Evolutionary conservation across 2,113 vertebrate genomes (phyloP).

Genomic region (Microtus oregoni): DNA sequence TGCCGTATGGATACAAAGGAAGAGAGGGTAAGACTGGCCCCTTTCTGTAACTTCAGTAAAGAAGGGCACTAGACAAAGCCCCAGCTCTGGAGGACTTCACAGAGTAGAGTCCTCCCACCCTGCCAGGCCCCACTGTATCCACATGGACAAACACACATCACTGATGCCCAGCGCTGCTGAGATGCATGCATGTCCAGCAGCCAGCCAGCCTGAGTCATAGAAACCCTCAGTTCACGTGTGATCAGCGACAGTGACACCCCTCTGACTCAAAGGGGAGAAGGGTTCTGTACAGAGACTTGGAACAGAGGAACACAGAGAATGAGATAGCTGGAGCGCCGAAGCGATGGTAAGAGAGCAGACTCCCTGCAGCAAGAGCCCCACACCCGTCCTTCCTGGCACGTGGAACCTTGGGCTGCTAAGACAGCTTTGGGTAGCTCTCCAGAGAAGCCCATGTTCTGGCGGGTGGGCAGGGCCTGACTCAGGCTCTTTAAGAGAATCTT

Average conservation of each 20-base stretch:
- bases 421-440: background rate
- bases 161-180: background rate
- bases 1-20: no score
- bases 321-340: background rate
- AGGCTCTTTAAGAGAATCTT: no score
- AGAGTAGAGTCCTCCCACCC: background rate
- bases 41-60: background rate
- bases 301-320: background rate
- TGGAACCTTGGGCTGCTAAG: background rate
- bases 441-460: background rate
- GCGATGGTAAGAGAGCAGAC: no score
- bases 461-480: rapidly evolving
- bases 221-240: background rate
- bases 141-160: background rate
- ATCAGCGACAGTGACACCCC: background rate
- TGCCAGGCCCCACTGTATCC: background rate
- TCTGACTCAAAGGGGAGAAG: background rate
- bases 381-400: rapidly evolving
- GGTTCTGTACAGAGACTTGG: no score
- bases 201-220: background rate
- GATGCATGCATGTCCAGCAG: background rate
- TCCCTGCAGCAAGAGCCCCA: background rate
- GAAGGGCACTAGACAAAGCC: background rate
- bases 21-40: background rate
- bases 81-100: background rate